A percentile compares a stretch with the other conserved stretches of the same genome.
Evolutionary conservation across 2,113 vertebrate genomes (phyloP).

Genomic region (Charina bottae): DNA sequence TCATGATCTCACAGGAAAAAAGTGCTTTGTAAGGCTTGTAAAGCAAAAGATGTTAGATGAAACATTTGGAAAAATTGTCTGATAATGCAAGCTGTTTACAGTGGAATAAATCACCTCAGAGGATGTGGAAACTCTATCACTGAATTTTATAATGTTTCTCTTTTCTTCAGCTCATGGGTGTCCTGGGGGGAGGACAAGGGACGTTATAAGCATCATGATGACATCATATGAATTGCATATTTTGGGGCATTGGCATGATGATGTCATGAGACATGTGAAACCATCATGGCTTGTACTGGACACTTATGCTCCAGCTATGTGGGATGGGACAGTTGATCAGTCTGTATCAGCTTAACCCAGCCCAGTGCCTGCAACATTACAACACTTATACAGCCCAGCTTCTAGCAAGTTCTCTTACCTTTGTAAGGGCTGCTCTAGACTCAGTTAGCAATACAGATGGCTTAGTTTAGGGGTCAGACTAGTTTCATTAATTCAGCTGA

Average conservation of each 20-base stretch:
- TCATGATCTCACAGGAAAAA: not conserved
- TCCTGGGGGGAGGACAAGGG: not conserved
- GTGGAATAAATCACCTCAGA: not conserved
- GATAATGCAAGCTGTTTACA: not conserved
- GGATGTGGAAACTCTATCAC: not conserved
- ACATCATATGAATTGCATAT: not conserved
- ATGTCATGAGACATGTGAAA: not conserved
- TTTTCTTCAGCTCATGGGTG: not conserved
- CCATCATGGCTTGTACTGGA: not conserved
- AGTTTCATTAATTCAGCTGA: conserved; percentile 15
- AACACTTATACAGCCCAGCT: not conserved
- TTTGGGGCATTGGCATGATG: not conserved
- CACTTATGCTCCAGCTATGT: conserved; percentile 1
- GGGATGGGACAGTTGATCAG: not conserved
- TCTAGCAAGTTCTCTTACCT: not conserved
- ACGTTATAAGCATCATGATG: not conserved
- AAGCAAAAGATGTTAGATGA: not conserved
- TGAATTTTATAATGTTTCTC: not conserved
- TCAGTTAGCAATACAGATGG: not conserved
- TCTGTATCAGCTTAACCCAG: not conserved
- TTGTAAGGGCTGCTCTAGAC: not conserved
- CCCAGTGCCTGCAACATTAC: not conserved
- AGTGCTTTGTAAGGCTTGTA: not conserved
- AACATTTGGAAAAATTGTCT: not conserved
- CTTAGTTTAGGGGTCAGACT: conserved; percentile 17